Evolutionary conservation across 2,888 invertebrate genomes (phyloP).

Genomic region (Tillus elongatus): DNA sequence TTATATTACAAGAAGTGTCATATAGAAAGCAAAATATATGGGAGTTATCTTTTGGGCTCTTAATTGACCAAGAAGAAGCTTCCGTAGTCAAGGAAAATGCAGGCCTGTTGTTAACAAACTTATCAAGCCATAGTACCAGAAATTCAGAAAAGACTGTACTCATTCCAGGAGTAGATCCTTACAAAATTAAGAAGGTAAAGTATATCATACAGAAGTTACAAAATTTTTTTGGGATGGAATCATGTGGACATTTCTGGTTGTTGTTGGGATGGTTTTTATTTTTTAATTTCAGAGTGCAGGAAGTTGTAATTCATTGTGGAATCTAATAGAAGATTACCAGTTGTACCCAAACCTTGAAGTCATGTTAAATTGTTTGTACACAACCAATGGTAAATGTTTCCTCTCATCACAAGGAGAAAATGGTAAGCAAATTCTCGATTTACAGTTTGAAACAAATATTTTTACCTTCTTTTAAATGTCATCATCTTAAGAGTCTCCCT

Average conservation of each 20-base stretch:
- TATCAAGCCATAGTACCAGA: constrained; percentile 31
- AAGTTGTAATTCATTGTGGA: constrained; percentile 4
- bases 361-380: constrained; percentile 27
- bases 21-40: constrained; percentile 35
- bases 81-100: constrained; percentile 49
- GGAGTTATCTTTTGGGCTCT: constrained; percentile 32
- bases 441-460: too few species aligned
- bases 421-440: constrained; percentile 6
- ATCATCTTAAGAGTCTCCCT: too few species aligned
- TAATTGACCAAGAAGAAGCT: constrained; percentile 45
- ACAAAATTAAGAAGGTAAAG: too few species aligned
- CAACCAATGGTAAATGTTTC: constrained; percentile 16
- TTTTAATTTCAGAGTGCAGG: constrained; percentile 15
- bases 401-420: not conserved
- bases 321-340: constrained; percentile 30
- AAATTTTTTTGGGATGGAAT: too few species aligned
- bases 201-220: too few species aligned
- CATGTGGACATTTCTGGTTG: too few species aligned
- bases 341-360: constrained; percentile 31
- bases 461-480: too few species aligned
- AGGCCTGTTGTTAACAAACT: constrained; percentile 44
- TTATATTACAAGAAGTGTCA: constrained; percentile 21
- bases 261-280: constrained; percentile 2
- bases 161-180: not conserved
- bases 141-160: not conserved